Evolutionary conservation across 1,140 invertebrate genomes (phyloP).

Genomic region (Sitophilus oryzae): DNA sequence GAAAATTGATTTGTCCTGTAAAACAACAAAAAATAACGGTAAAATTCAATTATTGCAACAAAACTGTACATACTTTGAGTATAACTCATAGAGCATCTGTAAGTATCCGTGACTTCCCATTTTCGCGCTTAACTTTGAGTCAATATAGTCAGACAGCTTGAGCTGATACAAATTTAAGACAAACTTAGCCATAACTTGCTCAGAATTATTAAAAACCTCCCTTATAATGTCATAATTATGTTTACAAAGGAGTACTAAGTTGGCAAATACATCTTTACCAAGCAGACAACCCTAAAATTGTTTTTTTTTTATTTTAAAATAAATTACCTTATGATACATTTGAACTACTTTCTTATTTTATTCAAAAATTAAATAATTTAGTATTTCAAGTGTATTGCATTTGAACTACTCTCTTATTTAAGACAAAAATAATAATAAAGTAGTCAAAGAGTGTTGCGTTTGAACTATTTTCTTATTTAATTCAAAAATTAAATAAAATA

Average conservation of each 20-base stretch:
- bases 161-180: slow-evolving; percentile 94
- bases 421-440: no score
- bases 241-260: slow-evolving; percentile 85
- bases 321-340: no score
- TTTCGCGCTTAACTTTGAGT: slow-evolving; percentile 70
- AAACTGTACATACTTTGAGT: slow-evolving; percentile 67
- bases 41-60: background rate
- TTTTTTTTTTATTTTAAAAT: background rate
- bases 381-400: no score
- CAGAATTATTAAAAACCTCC: slow-evolving; percentile 92
- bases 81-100: slow-evolving; percentile 80
- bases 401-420: no score
- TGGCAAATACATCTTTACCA: slow-evolving; percentile 84
- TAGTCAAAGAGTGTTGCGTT: no score
- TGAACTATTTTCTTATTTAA: no score
- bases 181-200: slow-evolving; percentile 97
- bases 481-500: no score
- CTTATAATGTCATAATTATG: slow-evolving; percentile 84
- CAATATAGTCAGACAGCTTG: slow-evolving; percentile 82
- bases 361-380: no score
- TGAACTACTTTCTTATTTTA: no score
- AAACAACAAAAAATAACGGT: slow-evolving; percentile 14
- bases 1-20: slow-evolving; percentile 66
- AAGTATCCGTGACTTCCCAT: slow-evolving; percentile 83
- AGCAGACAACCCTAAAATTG: slow-evolving; percentile 57